A percentile compares a stretch with the other conserved stretches of the same genome.
Conservation (phyloP, 2,797 vertebrate species). For the Gobio occitaniae region DNA sequence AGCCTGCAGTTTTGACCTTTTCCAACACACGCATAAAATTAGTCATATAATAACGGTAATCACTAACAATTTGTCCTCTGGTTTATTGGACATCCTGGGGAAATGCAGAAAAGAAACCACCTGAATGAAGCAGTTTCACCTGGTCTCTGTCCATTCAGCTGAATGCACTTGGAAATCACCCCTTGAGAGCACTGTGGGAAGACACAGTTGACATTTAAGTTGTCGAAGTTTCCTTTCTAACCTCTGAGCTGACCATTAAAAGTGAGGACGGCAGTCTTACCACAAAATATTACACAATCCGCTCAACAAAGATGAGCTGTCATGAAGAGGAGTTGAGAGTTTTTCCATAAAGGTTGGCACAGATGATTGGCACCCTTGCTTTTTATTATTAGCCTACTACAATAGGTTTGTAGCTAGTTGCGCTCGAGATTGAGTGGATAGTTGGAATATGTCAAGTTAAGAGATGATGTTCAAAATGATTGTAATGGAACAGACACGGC, state of each 20-base stretch:
- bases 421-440: conserved; percentile 55
- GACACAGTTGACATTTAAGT: conserved; percentile 53
- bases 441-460: conserved; percentile 64
- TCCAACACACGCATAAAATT: conserved; percentile 3
- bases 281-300: conserved; percentile 37
- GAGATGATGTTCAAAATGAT: conserved; percentile 65
- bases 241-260: conserved; percentile 38
- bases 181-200: conserved; percentile 31
- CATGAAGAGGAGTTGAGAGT: conserved; percentile 45
- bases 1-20: neutral
- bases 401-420: conserved; percentile 47
- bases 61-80: neutral
- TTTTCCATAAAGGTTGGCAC: conserved; percentile 37
- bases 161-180: conserved; percentile 29
- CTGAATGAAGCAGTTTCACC: neutral
- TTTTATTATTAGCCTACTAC: conserved; percentile 38
- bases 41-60: conserved; percentile 26
- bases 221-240: conserved; percentile 50
- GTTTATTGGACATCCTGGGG: neutral
- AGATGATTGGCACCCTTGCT: conserved; percentile 50
- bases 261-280: conserved; percentile 29
- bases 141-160: conserved; percentile 22
- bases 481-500: conserved; percentile 62
- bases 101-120: neutral
- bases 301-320: conserved; percentile 36